These are phyloP conservation scores for Choloepus hoffmanni DNA, from an alignment of 2,113 vertebrate species.

Conservation along the genomic window DNA sequence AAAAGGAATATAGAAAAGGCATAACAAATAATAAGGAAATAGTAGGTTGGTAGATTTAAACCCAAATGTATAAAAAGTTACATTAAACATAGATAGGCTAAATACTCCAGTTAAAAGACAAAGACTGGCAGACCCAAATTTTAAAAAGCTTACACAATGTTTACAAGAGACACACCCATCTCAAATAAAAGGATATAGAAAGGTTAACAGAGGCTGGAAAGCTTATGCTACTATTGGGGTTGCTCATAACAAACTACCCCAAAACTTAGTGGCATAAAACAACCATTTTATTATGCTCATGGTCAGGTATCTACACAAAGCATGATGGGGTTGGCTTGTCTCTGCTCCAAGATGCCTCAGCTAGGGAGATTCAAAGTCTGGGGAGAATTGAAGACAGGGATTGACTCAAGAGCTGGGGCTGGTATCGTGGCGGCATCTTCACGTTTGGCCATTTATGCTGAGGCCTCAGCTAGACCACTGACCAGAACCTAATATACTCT, in stretches of 20 bases:
- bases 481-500: background rate
- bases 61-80: background rate
- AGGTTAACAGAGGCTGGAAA: background rate
- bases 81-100: background rate
- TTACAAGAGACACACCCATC: background rate
- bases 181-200: background rate
- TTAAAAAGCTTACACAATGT: background rate
- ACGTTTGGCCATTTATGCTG: background rate
- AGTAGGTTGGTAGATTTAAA: background rate
- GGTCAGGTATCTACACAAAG: background rate
- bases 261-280: background rate
- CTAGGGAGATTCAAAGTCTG: background rate
- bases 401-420: background rate
- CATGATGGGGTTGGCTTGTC: accelerated
- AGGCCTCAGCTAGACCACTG: background rate
- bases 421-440: background rate
- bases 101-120: background rate
- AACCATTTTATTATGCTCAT: background rate
- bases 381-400: background rate
- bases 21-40: background rate
- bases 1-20: background rate
- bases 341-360: background rate
- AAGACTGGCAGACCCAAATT: background rate
- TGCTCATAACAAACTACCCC: background rate
- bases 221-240: background rate